Conservation (phyloP, 2,113 vertebrate genomes). For the Cynoglossus semilaevis region DNA sequence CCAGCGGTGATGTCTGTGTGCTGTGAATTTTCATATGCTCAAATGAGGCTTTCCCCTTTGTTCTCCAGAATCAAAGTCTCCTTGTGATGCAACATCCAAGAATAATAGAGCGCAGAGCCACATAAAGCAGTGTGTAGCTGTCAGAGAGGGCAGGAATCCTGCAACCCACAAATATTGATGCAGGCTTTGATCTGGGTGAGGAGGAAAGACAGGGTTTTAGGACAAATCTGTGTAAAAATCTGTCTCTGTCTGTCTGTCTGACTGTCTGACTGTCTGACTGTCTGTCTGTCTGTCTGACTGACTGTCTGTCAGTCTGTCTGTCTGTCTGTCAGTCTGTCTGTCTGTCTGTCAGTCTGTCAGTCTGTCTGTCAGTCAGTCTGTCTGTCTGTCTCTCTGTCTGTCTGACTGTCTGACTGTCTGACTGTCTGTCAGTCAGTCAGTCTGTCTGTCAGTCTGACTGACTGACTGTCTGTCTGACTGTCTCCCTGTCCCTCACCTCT, state of each 20-base stretch:
- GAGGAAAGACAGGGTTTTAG: conserved; percentile 11
- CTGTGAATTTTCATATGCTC: conserved; percentile 13
- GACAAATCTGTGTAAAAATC: background rate
- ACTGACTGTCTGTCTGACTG: conserved; percentile 7
- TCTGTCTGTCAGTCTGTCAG: conserved; percentile 20
- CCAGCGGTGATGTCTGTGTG: background rate
- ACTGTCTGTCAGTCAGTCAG: too few species aligned
- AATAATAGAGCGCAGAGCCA: conserved; percentile 42
- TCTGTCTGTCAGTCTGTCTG: conserved; percentile 2
- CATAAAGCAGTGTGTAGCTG: conserved; percentile 30
- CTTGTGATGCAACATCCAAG: conserved; percentile 35
- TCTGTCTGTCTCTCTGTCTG: conserved; percentile 3
- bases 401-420: conserved; percentile 2
- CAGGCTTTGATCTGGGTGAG: conserved; percentile 50
- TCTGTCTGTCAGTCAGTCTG: background rate
- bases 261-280: conserved; percentile 12
- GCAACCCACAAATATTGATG: conserved; percentile 57
- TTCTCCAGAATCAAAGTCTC: conserved; percentile 46
- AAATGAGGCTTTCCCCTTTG: conserved; percentile 35
- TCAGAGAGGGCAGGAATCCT: conserved; percentile 20
- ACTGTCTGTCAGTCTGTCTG: too few species aligned
- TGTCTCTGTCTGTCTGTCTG: conserved; percentile 1
- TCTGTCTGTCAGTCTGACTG: too few species aligned
- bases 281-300: conserved; percentile 2
- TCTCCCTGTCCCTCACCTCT: background rate